phyloP scores from a whole-genome alignment of 2,888 invertebrate genomes.

The Pheosia tremula region DNA sequence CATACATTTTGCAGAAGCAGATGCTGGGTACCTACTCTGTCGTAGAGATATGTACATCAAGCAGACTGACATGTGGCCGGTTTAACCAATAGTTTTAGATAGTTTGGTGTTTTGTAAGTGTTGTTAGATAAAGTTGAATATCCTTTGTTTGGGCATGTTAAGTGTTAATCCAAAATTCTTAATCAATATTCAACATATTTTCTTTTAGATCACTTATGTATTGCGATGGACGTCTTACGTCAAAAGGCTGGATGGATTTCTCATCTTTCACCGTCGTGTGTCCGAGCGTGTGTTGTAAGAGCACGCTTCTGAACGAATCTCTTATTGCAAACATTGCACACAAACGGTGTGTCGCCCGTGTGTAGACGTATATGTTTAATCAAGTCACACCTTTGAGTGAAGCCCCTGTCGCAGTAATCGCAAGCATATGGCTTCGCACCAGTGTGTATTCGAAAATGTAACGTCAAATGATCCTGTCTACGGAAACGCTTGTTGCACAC shows the following conservation, averaged over 20 bases:
- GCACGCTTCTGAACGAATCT: constrained; percentile 8
- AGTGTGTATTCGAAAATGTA: not conserved
- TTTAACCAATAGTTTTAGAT: no score
- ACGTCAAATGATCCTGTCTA: not conserved
- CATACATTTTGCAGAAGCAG: no score
- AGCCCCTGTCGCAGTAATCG: not conserved
- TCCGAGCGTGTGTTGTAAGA: constrained; percentile 17
- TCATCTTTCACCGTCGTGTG: constrained; percentile 9
- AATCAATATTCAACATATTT: no score
- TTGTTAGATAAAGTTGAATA: no score
- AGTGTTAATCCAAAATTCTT: no score
- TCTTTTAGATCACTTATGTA: no score
- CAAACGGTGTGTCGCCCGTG: constrained; percentile 18
- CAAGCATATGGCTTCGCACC: not conserved
- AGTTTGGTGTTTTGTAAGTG: no score
- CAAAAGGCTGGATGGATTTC: not conserved
- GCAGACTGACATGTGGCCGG: no score
- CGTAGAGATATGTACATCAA: no score
- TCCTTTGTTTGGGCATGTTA: no score
- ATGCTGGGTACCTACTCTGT: no score
- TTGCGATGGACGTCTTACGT: no score
- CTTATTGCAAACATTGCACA: constrained; percentile 21
- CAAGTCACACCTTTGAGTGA: not conserved
- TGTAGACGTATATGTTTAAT: constrained; percentile 10
- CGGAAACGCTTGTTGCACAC: not conserved